Conservation (phyloP, 2,113 vertebrate genomes). For the Marcusenius ussheri region DNA sequence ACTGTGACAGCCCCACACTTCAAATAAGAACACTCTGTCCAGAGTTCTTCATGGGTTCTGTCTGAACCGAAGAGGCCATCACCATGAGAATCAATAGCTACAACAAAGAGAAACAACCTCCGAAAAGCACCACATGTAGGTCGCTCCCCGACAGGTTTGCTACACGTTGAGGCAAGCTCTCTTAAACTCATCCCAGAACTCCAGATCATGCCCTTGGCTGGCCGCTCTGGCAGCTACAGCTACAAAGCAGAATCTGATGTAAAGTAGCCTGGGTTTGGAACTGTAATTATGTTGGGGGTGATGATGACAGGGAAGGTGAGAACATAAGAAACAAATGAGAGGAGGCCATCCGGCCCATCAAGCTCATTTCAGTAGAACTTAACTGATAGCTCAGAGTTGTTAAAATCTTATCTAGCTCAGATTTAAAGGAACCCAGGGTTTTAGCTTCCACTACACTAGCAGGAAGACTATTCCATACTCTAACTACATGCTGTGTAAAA, state of each 20-base stretch:
- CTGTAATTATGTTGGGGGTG: background rate
- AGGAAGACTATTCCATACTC: too few species aligned
- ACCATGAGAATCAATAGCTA: background rate
- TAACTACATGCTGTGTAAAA: too few species aligned
- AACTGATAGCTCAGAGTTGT: too few species aligned
- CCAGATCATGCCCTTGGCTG: background rate
- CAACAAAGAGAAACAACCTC: background rate
- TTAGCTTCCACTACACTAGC: too few species aligned
- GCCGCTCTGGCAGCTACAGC: background rate
- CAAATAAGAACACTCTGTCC: background rate
- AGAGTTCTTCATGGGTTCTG: background rate
- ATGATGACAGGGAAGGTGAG: background rate
- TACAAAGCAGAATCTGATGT: background rate
- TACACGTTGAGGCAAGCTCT: background rate
- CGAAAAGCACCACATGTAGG: background rate
- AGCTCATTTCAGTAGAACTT: too few species aligned
- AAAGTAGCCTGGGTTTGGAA: background rate
- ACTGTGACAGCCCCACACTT: background rate
- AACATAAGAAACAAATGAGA: too few species aligned
- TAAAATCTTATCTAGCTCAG: too few species aligned
- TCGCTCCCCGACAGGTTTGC: background rate
- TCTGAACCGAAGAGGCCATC: background rate
- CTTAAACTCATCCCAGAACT: background rate
- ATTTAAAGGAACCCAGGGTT: too few species aligned
- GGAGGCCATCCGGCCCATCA: too few species aligned